Evolutionary conservation across 2,888 invertebrate species (phyloP).

Genomic region (Beris chalybata): DNA sequence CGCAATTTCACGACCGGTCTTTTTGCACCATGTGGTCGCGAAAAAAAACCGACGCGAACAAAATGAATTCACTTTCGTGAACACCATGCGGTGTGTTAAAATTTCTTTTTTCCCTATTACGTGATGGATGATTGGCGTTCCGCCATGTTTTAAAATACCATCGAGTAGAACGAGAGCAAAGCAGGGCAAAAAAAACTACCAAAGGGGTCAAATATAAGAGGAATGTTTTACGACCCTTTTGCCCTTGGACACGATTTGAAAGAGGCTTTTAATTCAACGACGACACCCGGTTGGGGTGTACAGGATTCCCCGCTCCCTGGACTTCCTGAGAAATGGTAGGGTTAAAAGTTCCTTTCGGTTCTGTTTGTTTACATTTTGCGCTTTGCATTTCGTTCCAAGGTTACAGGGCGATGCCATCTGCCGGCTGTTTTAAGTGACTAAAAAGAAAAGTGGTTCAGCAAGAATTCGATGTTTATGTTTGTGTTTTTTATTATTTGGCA

Average conservation of each 20-base stretch:
- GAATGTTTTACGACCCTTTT: conserved; percentile 4
- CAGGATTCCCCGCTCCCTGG: not conserved
- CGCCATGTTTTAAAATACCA: too few species aligned
- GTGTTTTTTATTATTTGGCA: not conserved
- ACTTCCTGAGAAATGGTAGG: conserved; percentile 2
- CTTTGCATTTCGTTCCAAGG: conserved; percentile 6
- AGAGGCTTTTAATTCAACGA: not conserved
- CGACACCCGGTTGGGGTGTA: not conserved
- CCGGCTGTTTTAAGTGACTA: conserved; percentile 1
- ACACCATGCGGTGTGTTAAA: too few species aligned
- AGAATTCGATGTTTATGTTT: too few species aligned
- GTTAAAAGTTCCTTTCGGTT: not conserved
- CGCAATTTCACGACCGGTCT: too few species aligned
- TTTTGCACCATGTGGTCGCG: too few species aligned
- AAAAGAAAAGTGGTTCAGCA: conserved; percentile 3
- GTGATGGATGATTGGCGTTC: too few species aligned
- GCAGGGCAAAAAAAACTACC: too few species aligned
- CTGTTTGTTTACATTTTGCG: not conserved
- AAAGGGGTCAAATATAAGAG: too few species aligned
- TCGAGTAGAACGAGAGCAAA: too few species aligned
- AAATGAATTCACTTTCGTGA: too few species aligned
- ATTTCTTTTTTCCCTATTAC: too few species aligned
- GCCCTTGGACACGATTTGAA: not conserved
- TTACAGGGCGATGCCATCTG: conserved; percentile 11
- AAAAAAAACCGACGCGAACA: too few species aligned